These are phyloP conservation scores for Diphyllodes magnificus DNA, from an alignment of 2,113 vertebrate species.

Conservation along the genomic window DNA sequence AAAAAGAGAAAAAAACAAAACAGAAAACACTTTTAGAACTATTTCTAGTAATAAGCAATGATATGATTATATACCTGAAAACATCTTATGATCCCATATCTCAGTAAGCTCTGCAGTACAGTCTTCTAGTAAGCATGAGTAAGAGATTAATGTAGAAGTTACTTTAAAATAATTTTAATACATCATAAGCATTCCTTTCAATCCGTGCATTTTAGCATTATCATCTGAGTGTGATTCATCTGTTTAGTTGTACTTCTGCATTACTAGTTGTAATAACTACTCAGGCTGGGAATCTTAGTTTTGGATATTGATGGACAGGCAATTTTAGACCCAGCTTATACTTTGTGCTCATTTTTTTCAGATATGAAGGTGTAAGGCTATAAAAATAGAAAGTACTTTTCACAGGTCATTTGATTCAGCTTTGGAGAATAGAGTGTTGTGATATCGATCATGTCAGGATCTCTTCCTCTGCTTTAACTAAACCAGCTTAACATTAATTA, in stretches of 20 bases:
- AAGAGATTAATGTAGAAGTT: neutral
- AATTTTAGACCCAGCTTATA: neutral
- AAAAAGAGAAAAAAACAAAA: accelerated
- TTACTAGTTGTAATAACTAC: neutral
- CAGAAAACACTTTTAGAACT: neutral
- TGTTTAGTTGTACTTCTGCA: neutral
- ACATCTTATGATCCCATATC: neutral
- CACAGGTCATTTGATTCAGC: neutral
- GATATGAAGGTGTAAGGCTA: neutral
- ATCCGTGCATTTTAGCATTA: neutral
- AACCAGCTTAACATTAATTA: conserved; percentile 3
- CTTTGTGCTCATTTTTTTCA: neutral
- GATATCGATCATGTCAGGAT: neutral
- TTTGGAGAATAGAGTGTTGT: neutral
- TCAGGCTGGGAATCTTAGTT: neutral
- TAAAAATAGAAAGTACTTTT: neutral
- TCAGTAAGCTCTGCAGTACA: neutral
- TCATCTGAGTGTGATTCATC: neutral
- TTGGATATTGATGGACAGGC: neutral
- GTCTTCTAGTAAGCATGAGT: neutral
- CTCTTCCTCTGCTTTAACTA: neutral
- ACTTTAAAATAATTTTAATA: neutral
- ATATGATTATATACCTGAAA: neutral
- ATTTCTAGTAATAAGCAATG: neutral
- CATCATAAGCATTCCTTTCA: neutral